Conservation (phyloP, 2,797 vertebrate genomes). For the Danio tinwini region DNA sequence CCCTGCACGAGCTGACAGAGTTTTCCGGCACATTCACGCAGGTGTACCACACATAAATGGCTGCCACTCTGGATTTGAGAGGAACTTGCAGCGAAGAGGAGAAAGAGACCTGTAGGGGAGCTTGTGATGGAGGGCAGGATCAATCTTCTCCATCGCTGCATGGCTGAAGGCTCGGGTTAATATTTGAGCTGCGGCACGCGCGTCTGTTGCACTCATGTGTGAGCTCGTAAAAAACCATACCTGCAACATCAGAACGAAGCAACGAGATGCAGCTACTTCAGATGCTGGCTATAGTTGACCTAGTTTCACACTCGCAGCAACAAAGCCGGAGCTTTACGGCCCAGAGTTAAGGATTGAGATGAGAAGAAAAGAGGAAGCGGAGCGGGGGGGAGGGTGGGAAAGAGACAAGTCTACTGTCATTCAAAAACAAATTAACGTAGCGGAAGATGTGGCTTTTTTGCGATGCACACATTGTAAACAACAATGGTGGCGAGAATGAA, state of each 20-base stretch:
- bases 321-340: slow-evolving; percentile 49
- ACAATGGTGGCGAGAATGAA: no score
- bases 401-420: slow-evolving; percentile 10
- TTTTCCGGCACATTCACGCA: slow-evolving; percentile 71
- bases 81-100: slow-evolving; percentile 74
- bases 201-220: neutral
- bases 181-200: slow-evolving; percentile 35
- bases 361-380: slow-evolving; percentile 34
- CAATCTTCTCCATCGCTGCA: slow-evolving; percentile 25
- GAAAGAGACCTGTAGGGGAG: slow-evolving; percentile 77
- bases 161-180: slow-evolving; percentile 47
- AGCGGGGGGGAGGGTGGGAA: slow-evolving; percentile 42
- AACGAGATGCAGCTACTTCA: slow-evolving; percentile 60
- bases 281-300: slow-evolving; percentile 75
- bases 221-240: slow-evolving; percentile 6
- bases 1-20: slow-evolving; percentile 81
- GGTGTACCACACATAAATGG: slow-evolving; percentile 81
- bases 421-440: slow-evolving; percentile 34
- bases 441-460: slow-evolving; percentile 36
- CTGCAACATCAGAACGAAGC: slow-evolving; percentile 25
- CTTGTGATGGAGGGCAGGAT: slow-evolving; percentile 66
- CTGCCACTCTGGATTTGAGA: slow-evolving; percentile 82
- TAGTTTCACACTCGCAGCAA: slow-evolving; percentile 68
- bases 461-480: slow-evolving; percentile 9
- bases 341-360: slow-evolving; percentile 47